Evolutionary conservation across 2,888 invertebrate species (phyloP).

Genomic region (Plebejus argus): DNA sequence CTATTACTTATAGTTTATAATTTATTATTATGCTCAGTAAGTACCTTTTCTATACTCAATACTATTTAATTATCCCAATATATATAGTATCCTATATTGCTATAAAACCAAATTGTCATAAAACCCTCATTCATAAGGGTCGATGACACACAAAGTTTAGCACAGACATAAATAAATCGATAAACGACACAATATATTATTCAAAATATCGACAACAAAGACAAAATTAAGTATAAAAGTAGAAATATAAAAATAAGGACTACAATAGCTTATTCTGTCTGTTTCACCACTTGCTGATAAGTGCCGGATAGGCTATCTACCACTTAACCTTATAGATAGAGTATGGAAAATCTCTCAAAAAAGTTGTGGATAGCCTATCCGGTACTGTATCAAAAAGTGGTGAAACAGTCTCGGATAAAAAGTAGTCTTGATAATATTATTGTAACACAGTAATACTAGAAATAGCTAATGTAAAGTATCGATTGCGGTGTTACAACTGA

Average conservation of each 20-base stretch:
- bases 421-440: not conserved
- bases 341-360: too few species aligned
- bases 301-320: too few species aligned
- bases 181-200: constrained; percentile 32
- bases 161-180: constrained; percentile 15
- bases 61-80: not conserved
- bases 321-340: too few species aligned
- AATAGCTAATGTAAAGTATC: not conserved
- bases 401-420: too few species aligned
- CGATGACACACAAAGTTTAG: constrained; percentile 3
- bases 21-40: not conserved
- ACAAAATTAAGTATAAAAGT: not conserved
- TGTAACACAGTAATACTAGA: too few species aligned
- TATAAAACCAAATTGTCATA: not conserved
- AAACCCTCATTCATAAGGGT: constrained; percentile 12
- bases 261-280: too few species aligned
- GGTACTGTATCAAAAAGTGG: too few species aligned
- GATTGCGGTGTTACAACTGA: not conserved
- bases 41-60: not conserved
- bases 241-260: too few species aligned
- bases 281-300: too few species aligned
- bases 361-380: too few species aligned
- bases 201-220: constrained; percentile 3
- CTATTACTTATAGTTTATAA: too few species aligned
- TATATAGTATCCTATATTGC: not conserved